phyloP scores from a whole-genome alignment of 2,113 vertebrate species.

The Pyxicephalus adspersus region DNA sequence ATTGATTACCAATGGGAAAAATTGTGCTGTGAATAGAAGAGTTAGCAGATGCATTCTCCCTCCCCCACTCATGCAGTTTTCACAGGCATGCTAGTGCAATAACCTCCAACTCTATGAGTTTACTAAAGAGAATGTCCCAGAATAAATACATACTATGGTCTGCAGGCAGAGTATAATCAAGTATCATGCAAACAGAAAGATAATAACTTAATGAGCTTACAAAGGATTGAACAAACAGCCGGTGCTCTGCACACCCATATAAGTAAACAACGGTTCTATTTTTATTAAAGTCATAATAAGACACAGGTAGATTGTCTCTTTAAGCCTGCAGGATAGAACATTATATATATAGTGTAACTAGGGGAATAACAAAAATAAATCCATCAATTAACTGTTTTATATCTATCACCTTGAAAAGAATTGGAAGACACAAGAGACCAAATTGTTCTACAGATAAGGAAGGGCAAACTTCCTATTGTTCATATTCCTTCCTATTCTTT shows the following conservation, averaged over 20 bases:
- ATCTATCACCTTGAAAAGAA: too few relatives aligned
- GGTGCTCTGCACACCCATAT: conserved; percentile 16
- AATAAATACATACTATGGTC: neutral
- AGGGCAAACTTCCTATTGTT: too few relatives aligned
- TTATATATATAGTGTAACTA: neutral
- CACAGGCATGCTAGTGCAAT: neutral
- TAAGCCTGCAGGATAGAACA: neutral
- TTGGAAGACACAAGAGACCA: too few relatives aligned
- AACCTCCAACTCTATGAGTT: neutral
- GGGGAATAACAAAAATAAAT: neutral
- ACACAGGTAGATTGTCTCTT: neutral
- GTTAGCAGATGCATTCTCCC: conserved; percentile 5
- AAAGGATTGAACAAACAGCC: conserved; percentile 37
- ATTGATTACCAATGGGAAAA: conserved; percentile 53
- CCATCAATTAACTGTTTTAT: too few relatives aligned
- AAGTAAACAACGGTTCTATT: conserved; percentile 22
- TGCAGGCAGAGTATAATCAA: neutral
- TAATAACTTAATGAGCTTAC: conserved; percentile 53
- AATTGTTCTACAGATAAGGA: too few relatives aligned
- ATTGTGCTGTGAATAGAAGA: conserved; percentile 28
- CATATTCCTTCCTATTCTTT: too few relatives aligned
- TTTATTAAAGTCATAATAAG: neutral
- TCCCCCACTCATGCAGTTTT: neutral
- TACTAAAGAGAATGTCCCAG: neutral
- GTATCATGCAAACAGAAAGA: conserved; percentile 18